A percentile compares a stretch with the other conserved stretches of the same genome.
phyloP scores from a whole-genome alignment of 2,797 vertebrate species.

The Lepus oiostolus region DNA sequence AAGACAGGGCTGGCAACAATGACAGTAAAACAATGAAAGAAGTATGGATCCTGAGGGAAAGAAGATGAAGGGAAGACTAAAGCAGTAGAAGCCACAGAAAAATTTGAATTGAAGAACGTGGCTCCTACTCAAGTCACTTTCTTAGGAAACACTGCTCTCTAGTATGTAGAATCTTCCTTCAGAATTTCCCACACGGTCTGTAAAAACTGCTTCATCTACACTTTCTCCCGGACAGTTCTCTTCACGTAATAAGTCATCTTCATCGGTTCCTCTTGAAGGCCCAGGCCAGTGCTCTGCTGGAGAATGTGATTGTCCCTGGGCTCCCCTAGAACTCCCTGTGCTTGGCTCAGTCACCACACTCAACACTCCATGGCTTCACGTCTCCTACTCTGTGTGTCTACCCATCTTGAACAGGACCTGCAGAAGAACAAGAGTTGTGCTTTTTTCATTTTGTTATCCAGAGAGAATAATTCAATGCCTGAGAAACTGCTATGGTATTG shows the following conservation, averaged over 20 bases:
- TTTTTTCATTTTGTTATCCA: not conserved
- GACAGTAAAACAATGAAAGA: not conserved
- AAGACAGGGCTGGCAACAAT: not conserved
- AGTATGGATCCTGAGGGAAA: not conserved
- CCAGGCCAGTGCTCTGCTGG: fast-evolving
- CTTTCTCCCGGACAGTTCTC: not conserved
- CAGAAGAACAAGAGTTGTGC: not conserved
- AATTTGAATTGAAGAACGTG: not conserved
- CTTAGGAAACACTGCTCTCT: not conserved
- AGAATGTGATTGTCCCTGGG: not conserved
- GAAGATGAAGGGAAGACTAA: not conserved
- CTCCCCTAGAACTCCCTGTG: not conserved
- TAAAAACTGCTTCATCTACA: not conserved
- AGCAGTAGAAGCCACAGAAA: not conserved
- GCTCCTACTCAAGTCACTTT: not conserved
- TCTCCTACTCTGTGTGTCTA: not conserved
- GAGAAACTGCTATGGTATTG: not conserved
- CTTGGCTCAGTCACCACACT: too few relatives aligned
- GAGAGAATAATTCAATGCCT: not conserved
- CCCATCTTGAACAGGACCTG: not conserved
- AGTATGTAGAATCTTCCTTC: not conserved
- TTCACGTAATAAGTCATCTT: not conserved
- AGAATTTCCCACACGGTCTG: not conserved
- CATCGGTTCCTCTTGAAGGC: not conserved
- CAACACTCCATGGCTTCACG: not conserved